Evolutionary conservation across 2,888 invertebrate species (phyloP), one percentile per base, ranked within the genome.

Genomic region (Resseliella maxima): DNA sequence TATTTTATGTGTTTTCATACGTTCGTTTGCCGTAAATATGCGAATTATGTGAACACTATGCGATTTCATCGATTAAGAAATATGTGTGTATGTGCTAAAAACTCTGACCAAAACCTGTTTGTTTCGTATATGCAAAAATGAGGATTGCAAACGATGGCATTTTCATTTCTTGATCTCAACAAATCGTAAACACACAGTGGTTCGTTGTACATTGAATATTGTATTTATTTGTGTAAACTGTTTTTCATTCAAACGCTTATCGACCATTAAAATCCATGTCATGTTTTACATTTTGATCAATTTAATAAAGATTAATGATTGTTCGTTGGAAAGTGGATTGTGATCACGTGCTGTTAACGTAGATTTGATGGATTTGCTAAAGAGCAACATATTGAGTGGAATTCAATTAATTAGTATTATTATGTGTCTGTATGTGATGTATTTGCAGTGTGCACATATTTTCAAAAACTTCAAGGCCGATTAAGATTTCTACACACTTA

Each of bases 21-120:
- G 31, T 31, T 10, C 41, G 41, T 41, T 50, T 18, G 18, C 15
- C 18, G 46, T 18, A 31, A 31, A 72, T 72, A 31, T 72, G 72
- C 15, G 72, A 72, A 72, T 72, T 72, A 35, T 72, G 72, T 72
- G 72, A 72, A 72, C 72, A 72, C 72, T 72, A 72, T 72, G 72
- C 31, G 72, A 72, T 31, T 72, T n/a, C 72, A 72, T 72, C 72
- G 72, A 31, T 72, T 72, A 72, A 72, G 72, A 72, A 72, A 72
- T 27, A 72, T 35, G 35, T 72, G n/a, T n/a, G 72, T 31, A 72
- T 72, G 31, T 72, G 72, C 72, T 72, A 72, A 72, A 59, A 72
- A 72, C 72, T 31, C 15, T 72, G 72, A 72, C 72, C 72, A 35
- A 72, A 72, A 72, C 72, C 72, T 72, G 72, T 72, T 72, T 72